Conservation (phyloP, 2,888 invertebrate genomes). For the Epicampocera succincta region DNA sequence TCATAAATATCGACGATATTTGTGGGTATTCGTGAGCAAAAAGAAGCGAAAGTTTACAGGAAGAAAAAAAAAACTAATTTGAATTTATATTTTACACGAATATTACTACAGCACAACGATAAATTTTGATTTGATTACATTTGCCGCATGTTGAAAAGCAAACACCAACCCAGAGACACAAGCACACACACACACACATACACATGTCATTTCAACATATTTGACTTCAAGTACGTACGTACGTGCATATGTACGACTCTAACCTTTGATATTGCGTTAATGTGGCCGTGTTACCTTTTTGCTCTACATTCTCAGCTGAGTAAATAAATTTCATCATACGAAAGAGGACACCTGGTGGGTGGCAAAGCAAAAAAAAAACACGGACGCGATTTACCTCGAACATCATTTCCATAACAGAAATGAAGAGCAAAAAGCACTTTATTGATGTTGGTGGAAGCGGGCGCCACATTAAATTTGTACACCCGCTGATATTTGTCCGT, state of each 20-base stretch:
- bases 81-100: slow-evolving; percentile 65
- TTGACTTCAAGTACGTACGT: slow-evolving; percentile 5
- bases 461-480: slow-evolving; percentile 53
- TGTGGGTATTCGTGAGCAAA: neutral
- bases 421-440: neutral
- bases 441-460: slow-evolving; percentile 31
- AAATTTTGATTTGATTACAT: slow-evolving; percentile 67
- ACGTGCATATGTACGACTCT: slow-evolving; percentile 33
- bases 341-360: neutral
- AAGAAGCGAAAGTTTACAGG: slow-evolving; percentile 2
- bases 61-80: slow-evolving; percentile 40
- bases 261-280: slow-evolving; percentile 30
- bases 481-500: slow-evolving; percentile 49
- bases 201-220: neutral
- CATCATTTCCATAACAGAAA: slow-evolving; percentile 21
- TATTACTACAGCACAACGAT: slow-evolving; percentile 59
- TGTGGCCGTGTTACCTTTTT: neutral
- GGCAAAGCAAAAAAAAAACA: neutral
- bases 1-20: slow-evolving; percentile 59
- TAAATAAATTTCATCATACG: slow-evolving; percentile 13
- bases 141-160: slow-evolving; percentile 10
- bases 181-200: neutral
- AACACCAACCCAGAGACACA: no score
- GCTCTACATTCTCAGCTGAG: slow-evolving; percentile 9
- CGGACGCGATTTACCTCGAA: slow-evolving; percentile 10